A percentile compares a stretch with the other conserved stretches of the same genome.
Conservation (phyloP, 2,888 invertebrate genomes). For the Amphiduros pacificus region DNA sequence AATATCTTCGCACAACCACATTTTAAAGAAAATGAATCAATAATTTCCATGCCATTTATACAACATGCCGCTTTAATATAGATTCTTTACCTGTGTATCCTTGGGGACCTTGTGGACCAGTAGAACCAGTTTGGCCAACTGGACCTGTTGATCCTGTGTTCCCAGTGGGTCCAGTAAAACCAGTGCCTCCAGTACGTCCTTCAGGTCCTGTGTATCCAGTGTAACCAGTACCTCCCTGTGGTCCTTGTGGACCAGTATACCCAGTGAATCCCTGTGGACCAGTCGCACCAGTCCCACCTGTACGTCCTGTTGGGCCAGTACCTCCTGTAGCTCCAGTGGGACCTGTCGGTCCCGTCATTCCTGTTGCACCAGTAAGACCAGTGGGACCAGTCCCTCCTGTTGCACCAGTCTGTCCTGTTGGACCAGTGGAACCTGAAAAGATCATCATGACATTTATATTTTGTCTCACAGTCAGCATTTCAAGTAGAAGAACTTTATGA, state of each 20-base stretch:
- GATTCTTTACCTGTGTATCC: constrained; percentile 20
- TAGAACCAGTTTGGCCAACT: constrained; percentile 5
- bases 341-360: constrained; percentile 3
- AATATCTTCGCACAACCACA: too few species aligned
- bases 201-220: constrained; percentile 16
- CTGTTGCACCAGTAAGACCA: constrained; percentile 8
- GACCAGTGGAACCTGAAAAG: constrained; percentile 17
- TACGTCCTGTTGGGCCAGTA: constrained; percentile 7
- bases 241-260: constrained; percentile 12
- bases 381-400: constrained; percentile 13
- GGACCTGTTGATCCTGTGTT: constrained; percentile 15
- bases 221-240: constrained; percentile 7
- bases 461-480: too few species aligned
- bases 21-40: too few species aligned
- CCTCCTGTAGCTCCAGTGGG: constrained; percentile 5
- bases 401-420: constrained; percentile 17
- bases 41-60: too few species aligned
- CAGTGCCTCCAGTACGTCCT: constrained; percentile 10
- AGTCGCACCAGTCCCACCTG: constrained; percentile 19
- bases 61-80: too few species aligned
- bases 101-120: constrained; percentile 1
- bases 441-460: constrained; percentile 3
- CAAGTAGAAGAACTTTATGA: too few species aligned
- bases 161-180: constrained; percentile 15
- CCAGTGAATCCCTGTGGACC: constrained; percentile 20